Conservation (phyloP, 2,113 vertebrate species). For the Ciconia stormi region DNA sequence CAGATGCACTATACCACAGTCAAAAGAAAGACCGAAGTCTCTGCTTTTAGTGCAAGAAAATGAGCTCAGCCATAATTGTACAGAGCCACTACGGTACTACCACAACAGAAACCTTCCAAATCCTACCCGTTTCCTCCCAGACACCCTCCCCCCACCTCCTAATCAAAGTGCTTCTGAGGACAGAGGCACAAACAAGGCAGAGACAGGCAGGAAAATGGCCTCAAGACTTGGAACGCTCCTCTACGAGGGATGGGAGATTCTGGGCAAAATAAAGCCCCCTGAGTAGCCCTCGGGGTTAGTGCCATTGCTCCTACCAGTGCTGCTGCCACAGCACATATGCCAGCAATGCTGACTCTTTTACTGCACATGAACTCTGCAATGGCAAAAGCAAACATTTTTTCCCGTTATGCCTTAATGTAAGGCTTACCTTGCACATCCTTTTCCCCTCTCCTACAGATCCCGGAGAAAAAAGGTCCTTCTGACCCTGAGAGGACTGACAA, state of each 20-base stretch:
- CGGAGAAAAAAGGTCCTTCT: neutral
- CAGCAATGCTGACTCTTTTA: neutral
- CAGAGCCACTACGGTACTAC: neutral
- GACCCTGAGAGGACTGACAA: constrained; percentile 1
- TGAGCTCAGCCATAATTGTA: neutral
- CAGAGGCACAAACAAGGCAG: neutral
- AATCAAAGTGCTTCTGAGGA: neutral
- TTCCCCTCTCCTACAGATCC: neutral
- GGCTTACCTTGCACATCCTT: neutral
- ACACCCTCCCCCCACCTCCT: neutral
- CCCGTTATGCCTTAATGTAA: neutral
- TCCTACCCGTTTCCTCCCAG: neutral
- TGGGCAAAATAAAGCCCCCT: neutral
- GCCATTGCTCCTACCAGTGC: neutral
- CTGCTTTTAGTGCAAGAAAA: neutral
- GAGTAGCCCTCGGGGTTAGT: neutral
- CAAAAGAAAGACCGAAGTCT: neutral
- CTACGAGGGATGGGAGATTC: neutral
- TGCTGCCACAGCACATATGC: neutral
- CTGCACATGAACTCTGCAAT: neutral
- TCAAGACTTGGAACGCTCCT: neutral
- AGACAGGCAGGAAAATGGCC: neutral
- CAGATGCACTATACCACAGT: neutral
- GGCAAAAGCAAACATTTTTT: neutral
- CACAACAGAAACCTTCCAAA: neutral